Percentiles rank a stretch among this genome's conserved stretches.
phyloP scores from a whole-genome alignment of 2,797 vertebrate species.

The Gallinago nigripennis region DNA sequence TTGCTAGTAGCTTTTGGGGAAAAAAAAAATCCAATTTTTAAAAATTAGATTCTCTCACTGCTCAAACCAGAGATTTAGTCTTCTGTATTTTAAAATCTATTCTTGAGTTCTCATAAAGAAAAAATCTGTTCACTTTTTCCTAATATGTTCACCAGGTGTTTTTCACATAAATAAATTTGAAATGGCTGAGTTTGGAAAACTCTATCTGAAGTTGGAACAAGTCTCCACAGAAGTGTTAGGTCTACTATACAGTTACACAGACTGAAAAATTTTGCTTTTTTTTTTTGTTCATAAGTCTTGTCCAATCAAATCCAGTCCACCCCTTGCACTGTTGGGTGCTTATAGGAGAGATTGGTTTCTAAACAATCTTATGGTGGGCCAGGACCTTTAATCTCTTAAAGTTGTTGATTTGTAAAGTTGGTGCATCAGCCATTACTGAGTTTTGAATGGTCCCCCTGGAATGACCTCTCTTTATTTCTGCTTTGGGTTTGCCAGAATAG shows the following conservation, averaged over 20 bases:
- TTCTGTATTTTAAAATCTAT: conserved; percentile 7
- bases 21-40: not conserved
- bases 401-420: not conserved
- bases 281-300: not conserved
- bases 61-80: not conserved
- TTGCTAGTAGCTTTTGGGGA: not conserved
- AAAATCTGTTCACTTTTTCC: conserved; percentile 46
- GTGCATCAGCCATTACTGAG: not conserved
- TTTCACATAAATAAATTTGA: conserved; percentile 35
- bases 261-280: not conserved
- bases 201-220: conserved; percentile 7
- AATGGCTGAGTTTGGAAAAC: conserved; percentile 21
- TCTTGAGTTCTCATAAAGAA: conserved; percentile 1
- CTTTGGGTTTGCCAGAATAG: conserved; percentile 25
- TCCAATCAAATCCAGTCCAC: conserved; percentile 32
- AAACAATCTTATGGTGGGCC: conserved; percentile 3
- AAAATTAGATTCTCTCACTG: not conserved
- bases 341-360: conserved; percentile 15
- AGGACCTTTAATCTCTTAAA: conserved; percentile 13
- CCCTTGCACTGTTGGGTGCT: not conserved
- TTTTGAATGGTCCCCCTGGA: not conserved
- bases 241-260: not conserved
- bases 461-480: not conserved
- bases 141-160: conserved; percentile 58
- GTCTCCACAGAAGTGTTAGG: not conserved